These are phyloP conservation scores for Zaprionus vittiger DNA, from an alignment of 1,140 invertebrate species.

Conservation along the genomic window DNA sequence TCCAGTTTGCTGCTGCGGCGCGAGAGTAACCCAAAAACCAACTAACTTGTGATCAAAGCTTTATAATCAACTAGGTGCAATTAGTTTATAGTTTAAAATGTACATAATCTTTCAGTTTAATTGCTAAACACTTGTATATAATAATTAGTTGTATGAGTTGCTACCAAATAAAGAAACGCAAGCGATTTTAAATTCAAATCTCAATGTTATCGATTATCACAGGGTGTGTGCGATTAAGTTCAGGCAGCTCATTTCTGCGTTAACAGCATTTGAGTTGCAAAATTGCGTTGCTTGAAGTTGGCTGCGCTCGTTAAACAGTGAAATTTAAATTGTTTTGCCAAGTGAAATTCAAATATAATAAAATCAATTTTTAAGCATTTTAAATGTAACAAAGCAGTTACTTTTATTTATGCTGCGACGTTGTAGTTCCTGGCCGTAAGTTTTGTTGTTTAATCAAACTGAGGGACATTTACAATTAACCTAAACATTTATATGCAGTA, in stretches of 20 bases:
- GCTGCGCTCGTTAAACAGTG: not conserved
- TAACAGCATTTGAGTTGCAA: not conserved
- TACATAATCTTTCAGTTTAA: conserved; percentile 35
- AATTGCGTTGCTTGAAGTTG: not conserved
- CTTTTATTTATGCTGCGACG: conserved; percentile 3
- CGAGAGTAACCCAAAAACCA: conserved; percentile 54
- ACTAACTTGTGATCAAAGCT: conserved; percentile 65
- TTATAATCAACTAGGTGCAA: conserved; percentile 35
- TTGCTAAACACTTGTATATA: conserved; percentile 12
- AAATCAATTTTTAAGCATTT: not conserved
- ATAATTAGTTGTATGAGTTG: conserved; percentile 37
- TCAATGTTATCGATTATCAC: conserved; percentile 27
- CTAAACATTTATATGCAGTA: conserved; percentile 72
- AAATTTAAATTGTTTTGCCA: not conserved
- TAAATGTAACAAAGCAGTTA: not conserved
- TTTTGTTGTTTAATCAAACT: conserved; percentile 4
- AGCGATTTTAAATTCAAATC: conserved; percentile 22
- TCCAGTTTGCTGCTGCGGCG: conserved; percentile 62
- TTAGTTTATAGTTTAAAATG: conserved; percentile 36
- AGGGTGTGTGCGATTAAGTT: not conserved
- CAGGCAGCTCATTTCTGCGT: not conserved
- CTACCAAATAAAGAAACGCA: conserved; percentile 17
- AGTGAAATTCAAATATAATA: not conserved
- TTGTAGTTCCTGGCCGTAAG: conserved; percentile 6
- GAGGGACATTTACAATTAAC: conserved; percentile 39